Base-by-base conservation (phyloP, 2,113 vertebrate species). In the Uria lomvia region DNA sequence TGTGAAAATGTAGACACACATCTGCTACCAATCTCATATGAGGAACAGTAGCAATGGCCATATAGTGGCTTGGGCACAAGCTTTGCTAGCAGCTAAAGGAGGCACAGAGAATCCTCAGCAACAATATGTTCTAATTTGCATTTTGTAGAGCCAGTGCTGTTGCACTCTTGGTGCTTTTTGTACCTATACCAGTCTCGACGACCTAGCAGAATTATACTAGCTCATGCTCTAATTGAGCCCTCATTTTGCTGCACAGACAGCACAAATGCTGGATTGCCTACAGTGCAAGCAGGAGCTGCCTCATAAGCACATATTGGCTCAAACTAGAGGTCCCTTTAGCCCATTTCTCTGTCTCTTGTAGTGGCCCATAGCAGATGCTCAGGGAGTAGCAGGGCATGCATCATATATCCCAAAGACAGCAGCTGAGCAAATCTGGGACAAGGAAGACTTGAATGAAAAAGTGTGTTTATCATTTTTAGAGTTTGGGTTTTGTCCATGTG, bases 381-480 rank as follows among this genome's bases (percentile, higher is more conserved):
- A 14, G 92, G 88, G 95, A 96, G 58, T 59, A 88, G 58, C 85
- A 94, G 52, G 70, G 53, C 66, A 82, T 79, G 71, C 62, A 93
- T 92, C 92, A 68, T 79, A 82, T 88, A 91, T 91, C 89, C 90
- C 49, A 24, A 89, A 85, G 77, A 94, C 49, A 85, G 77, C 80
- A 92, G 87, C 70, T 94, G 93, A 90, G 84, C 56, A 91, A 88
- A 95, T 89, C 30, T 94, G 94, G 73, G 70, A 85, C 73, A 91
- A 85, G 56, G 76, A 91, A 75, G 43, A 67, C 5, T 71, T 81
- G 55, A 95, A 92, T 60, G 70, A 94, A 86, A 89, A 87, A 72
- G 56, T 20, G 30, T 82, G 70, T 72, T 94, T 82, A 87, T 67
- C 0, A 1, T 19, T 96, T 92, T 89, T 82, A 81, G 52, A 62